phyloP scores from a whole-genome alignment of 2,113 vertebrate species.

The Petroica traversi region DNA sequence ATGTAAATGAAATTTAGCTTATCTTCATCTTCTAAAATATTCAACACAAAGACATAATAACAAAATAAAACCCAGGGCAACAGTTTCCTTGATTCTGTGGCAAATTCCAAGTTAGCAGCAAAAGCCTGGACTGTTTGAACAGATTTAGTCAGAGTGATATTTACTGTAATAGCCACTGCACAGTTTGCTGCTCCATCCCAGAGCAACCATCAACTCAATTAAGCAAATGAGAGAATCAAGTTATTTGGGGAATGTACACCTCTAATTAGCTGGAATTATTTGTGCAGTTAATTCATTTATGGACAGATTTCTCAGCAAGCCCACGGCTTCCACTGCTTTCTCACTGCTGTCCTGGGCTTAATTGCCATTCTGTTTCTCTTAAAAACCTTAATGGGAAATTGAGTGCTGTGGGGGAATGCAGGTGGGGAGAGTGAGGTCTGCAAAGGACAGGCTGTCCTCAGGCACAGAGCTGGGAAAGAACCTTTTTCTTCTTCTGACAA shows the following conservation, averaged over 20 bases:
- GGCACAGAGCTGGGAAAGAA: neutral
- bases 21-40: neutral
- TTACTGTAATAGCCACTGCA: neutral
- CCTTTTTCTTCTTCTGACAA: neutral
- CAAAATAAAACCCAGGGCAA: neutral
- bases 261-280: constrained; percentile 57
- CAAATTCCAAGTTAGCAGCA: neutral
- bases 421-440: neutral
- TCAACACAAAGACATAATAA: neutral
- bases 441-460: neutral
- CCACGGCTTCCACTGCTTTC: neutral
- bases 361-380: constrained; percentile 42
- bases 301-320: constrained; percentile 49
- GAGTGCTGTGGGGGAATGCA: neutral
- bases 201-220: constrained; percentile 30
- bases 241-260: constrained; percentile 31
- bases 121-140: neutral
- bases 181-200: neutral
- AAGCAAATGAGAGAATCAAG: constrained; percentile 3
- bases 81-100: neutral
- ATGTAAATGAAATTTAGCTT: neutral
- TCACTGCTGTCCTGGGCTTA: neutral
- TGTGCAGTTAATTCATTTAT: constrained; percentile 53
- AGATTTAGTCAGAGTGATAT: neutral
- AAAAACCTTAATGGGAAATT: constrained; percentile 5